phyloP scores from a whole-genome alignment of 2,113 vertebrate species.

The Nipponia nippon region DNA sequence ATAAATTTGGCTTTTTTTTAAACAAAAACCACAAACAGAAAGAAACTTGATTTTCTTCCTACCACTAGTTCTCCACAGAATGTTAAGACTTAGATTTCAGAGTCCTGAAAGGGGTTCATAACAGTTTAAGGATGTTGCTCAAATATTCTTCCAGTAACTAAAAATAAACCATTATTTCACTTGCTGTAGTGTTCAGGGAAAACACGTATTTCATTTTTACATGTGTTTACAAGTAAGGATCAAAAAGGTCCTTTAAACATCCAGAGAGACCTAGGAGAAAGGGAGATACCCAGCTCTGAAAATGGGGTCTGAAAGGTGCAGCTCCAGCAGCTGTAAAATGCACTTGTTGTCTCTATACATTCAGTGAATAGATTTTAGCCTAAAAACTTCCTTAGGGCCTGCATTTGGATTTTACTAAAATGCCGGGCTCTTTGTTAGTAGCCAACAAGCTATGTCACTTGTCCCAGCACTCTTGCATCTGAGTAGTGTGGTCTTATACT shows the following conservation, averaged over 20 bases:
- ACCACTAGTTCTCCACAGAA: not conserved
- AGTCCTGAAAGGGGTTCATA: not conserved
- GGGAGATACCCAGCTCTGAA: not conserved
- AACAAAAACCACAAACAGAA: not conserved
- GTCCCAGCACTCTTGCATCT: not conserved
- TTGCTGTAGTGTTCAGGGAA: not conserved
- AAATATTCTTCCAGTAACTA: not conserved
- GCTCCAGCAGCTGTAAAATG: not conserved
- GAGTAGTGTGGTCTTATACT: rapidly evolving
- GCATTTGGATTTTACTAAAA: not conserved
- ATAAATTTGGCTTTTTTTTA: not conserved
- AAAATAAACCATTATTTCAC: not conserved
- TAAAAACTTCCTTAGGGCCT: not conserved
- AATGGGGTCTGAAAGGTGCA: not conserved
- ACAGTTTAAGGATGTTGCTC: not conserved
- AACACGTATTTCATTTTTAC: not conserved
- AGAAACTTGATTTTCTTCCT: not conserved
- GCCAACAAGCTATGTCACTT: not conserved
- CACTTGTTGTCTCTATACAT: not conserved
- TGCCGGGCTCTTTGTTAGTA: not conserved
- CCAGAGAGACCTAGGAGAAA: not conserved
- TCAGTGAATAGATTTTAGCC: not conserved
- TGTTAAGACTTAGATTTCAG: not conserved
- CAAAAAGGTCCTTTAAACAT: not conserved
- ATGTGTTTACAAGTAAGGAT: not conserved